Evolutionary conservation across 2,888 invertebrate species (phyloP).

Genomic region (Protodeltote pygarga): DNA sequence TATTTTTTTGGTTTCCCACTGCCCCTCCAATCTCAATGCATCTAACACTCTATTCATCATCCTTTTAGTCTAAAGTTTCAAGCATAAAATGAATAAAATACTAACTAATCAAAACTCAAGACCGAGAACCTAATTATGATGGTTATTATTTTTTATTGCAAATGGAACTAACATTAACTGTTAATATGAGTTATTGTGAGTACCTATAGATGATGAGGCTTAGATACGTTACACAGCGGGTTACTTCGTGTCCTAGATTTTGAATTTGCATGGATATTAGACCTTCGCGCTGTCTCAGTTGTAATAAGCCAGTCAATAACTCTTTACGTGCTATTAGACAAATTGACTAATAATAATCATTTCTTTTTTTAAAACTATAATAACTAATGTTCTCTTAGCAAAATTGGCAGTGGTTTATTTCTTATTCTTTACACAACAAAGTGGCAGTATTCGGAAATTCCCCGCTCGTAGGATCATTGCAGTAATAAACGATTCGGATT

Average conservation of each 20-base stretch:
- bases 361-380: too few species aligned
- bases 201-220: conserved; percentile 39
- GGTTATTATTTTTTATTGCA: conserved; percentile 47
- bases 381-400: too few species aligned
- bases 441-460: background rate
- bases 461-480: conserved; percentile 2
- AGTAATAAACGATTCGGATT: conserved; percentile 12
- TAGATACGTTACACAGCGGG: conserved; percentile 45
- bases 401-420: too few species aligned
- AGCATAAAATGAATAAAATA: conserved; percentile 23
- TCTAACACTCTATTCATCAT: too few species aligned
- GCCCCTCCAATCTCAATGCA: too few species aligned
- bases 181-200: conserved; percentile 50
- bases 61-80: too few species aligned
- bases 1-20: too few species aligned
- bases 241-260: conserved; percentile 51
- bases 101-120: conserved; percentile 38
- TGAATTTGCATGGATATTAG: conserved; percentile 45
- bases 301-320: background rate
- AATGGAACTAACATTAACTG: conserved; percentile 53
- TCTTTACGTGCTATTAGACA: too few species aligned
- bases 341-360: too few species aligned
- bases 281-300: conserved; percentile 28
- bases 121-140: conserved; percentile 35
- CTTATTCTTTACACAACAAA: background rate